Conservation (phyloP, 1,140 invertebrate genomes). For the Harpegnathos saltator region DNA sequence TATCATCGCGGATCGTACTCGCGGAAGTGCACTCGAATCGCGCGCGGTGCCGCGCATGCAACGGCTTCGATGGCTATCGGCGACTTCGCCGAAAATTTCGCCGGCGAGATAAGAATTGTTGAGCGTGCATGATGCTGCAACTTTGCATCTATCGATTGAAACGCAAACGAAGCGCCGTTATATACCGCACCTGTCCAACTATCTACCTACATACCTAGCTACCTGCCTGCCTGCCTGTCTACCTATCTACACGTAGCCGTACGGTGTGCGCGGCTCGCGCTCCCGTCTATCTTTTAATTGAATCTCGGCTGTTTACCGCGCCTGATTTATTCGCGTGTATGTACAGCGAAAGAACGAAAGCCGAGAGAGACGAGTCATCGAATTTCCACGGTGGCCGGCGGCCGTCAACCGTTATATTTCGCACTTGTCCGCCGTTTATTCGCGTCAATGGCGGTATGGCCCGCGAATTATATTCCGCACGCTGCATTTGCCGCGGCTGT, state of each 20-base stretch:
- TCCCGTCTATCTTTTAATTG: slow-evolving; percentile 62
- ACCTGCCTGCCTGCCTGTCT: too few species aligned
- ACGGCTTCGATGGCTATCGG: slow-evolving; percentile 12
- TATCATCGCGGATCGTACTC: neutral
- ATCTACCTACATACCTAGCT: neutral
- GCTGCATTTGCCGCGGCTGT: neutral
- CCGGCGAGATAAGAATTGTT: slow-evolving; percentile 39
- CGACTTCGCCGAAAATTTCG: neutral
- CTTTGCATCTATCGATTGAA: slow-evolving; percentile 39
- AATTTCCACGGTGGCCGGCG: slow-evolving; percentile 26
- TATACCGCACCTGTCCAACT: neutral
- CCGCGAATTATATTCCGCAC: slow-evolving; percentile 39
- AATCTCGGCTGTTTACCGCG: slow-evolving; percentile 59
- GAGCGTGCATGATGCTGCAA: slow-evolving; percentile 47
- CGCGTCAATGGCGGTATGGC: slow-evolving; percentile 2
- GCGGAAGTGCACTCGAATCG: neutral
- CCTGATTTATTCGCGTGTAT: slow-evolving; percentile 52
- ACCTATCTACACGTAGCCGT: too few species aligned
- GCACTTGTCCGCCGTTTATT: slow-evolving; percentile 41
- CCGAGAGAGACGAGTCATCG: slow-evolving; percentile 50
- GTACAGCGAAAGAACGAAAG: slow-evolving; percentile 32
- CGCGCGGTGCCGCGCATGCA: neutral
- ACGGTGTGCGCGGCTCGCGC: neutral
- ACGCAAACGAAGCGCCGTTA: slow-evolving; percentile 29
- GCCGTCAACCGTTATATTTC: slow-evolving; percentile 42